Percentiles rank a stretch among this genome's conserved stretches.
phyloP scores from a whole-genome alignment of 2,797 vertebrate species.

The Spheniscus humboldti region DNA sequence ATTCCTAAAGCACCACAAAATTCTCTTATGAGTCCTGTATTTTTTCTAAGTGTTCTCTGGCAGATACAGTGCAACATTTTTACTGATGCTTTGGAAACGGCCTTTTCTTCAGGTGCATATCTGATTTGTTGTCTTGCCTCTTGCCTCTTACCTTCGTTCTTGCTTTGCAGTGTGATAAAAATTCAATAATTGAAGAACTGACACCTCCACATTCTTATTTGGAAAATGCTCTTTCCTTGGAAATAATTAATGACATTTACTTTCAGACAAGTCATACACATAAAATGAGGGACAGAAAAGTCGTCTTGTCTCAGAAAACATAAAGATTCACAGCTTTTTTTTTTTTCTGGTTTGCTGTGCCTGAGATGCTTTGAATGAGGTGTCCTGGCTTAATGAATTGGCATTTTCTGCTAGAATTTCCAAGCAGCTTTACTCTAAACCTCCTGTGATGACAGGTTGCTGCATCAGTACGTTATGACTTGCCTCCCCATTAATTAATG shows the following conservation, averaged over 20 bases:
- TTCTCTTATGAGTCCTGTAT: neutral
- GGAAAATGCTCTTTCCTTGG: neutral
- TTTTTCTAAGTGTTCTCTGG: constrained; percentile 4
- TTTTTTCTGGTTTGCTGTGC: neutral
- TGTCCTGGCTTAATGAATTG: neutral
- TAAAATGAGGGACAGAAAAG: neutral
- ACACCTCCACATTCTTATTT: neutral
- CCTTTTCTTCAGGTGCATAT: neutral
- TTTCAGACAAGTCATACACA: neutral
- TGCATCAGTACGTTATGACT: neutral
- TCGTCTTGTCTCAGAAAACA: neutral
- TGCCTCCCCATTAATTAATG: neutral
- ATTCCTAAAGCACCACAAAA: neutral
- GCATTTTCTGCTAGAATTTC: neutral
- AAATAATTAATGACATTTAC: neutral
- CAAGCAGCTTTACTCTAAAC: neutral
- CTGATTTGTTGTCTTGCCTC: neutral
- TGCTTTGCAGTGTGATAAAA: neutral
- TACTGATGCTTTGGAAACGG: neutral
- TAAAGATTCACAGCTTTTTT: neutral
- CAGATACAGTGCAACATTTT: neutral
- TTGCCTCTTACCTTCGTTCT: neutral
- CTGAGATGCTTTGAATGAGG: neutral
- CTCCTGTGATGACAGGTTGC: neutral
- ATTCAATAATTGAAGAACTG: neutral